Conservation (phyloP, 2,888 invertebrate genomes). For the Agrochola macilenta region DNA sequence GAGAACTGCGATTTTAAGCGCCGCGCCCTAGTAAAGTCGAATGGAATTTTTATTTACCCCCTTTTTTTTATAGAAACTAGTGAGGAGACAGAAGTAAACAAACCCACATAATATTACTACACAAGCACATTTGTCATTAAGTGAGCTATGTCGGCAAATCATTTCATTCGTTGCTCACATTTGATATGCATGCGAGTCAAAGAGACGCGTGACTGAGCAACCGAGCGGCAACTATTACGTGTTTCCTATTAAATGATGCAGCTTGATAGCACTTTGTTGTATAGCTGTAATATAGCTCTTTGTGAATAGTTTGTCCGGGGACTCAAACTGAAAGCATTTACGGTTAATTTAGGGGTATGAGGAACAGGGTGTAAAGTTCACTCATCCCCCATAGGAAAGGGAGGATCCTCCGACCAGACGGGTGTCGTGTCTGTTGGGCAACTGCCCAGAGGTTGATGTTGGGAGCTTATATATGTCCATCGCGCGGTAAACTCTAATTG, state of each 20-base stretch:
- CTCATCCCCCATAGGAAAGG: too few species aligned
- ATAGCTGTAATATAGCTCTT: neutral
- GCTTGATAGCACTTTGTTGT: neutral
- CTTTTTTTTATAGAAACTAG: too few species aligned
- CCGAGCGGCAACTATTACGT: neutral
- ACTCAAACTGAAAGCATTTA: neutral
- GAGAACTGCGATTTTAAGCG: too few species aligned
- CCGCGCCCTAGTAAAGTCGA: too few species aligned
- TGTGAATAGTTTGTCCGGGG: neutral
- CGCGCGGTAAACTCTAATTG: too few species aligned
- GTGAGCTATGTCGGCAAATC: conserved; percentile 14
- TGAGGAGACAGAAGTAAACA: neutral
- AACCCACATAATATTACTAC: neutral
- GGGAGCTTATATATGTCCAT: too few species aligned
- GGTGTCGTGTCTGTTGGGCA: too few species aligned
- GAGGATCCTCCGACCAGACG: too few species aligned
- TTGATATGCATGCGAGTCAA: neutral
- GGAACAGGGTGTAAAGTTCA: too few species aligned
- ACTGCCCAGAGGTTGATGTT: too few species aligned
- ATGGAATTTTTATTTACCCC: too few species aligned
- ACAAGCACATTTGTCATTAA: conserved; percentile 1
- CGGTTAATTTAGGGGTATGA: neutral
- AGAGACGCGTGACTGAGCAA: conserved; percentile 16
- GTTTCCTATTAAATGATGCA: neutral
- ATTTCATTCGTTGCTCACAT: conserved; percentile 39